phyloP scores from a whole-genome alignment of 2,113 vertebrate genomes.

The Tragelaphus strepsiceros region DNA sequence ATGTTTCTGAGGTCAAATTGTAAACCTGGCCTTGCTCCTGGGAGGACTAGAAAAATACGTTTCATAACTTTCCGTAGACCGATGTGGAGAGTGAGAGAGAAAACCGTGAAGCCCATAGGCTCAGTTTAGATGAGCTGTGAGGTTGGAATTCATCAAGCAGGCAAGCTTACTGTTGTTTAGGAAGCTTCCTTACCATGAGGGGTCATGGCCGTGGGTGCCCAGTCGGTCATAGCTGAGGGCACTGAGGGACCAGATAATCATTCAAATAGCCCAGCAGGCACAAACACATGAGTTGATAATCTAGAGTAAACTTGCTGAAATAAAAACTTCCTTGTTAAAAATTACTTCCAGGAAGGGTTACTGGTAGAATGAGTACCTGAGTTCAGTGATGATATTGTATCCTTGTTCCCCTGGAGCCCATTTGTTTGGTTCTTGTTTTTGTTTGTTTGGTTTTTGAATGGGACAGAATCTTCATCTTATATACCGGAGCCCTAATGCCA shows the following conservation, averaged over 20 bases:
- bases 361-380: not conserved
- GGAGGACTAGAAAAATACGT: conserved; percentile 82
- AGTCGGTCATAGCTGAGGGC: conserved; percentile 28
- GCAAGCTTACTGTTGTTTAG: conserved; percentile 58
- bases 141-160: conserved; percentile 71
- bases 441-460: not conserved
- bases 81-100: conserved; percentile 60
- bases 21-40: conserved; percentile 78
- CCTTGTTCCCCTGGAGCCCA: conserved; percentile 36
- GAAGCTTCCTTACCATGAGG: conserved; percentile 63
- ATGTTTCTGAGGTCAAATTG: conserved; percentile 77
- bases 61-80: conserved; percentile 81
- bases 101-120: conserved; percentile 74
- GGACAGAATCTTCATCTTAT: conserved; percentile 60
- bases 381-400: not conserved
- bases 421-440: conserved; percentile 25
- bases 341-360: conserved; percentile 50
- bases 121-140: conserved; percentile 71
- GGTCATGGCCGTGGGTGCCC: conserved; percentile 62
- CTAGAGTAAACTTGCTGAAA: conserved; percentile 69
- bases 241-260: conserved; percentile 61
- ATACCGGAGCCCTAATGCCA: conserved; percentile 52
- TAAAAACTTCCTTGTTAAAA: conserved; percentile 70
- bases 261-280: conserved; percentile 61
- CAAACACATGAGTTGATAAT: conserved; percentile 65